Evolutionary conservation across 2,888 invertebrate species (phyloP), one percentile per base, ranked within the genome.

Genomic region (Standfussiana lucernea): DNA sequence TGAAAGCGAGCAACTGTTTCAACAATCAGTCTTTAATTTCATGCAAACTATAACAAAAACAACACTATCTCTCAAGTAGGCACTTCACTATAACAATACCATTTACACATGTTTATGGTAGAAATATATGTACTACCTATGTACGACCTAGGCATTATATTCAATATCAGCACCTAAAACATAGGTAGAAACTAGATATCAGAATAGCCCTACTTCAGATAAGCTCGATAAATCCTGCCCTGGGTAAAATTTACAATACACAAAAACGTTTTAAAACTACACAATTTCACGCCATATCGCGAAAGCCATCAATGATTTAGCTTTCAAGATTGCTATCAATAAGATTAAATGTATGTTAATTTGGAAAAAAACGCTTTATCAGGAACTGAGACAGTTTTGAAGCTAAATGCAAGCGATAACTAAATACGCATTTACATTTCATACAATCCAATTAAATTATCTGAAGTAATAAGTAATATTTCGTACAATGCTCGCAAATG

Each of bases 1-100:
- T 72, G 24, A 86, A 84, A 79, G 24, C 40, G 10, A 37, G 15
- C 64, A 79, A 37, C 35, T 56, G 37, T 82, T 86, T 78, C 66
- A 81, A 76, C 85, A 82, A 86, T 90, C 90, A 90, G 89, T 90
- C 90, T 90, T 90, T 90, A 84, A 86, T 89, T 83, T 72, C 75
- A 85, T 80, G 80, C 81, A 86, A 86, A 83, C 50, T 56, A 69
- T 80, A 67, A 70, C 75, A 80, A 81, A 62, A 72, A 79, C 79
- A 81, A 78, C 79, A 77, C 72, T 78, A 84, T 85, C 76, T 87
- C 73, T 75, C 68, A 67, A 76, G 73, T 80, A 82, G 74, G 50
- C 72, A 80, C 82, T 82, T 71, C 71, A 83, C 3, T 64, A 24
- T 18, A 47, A 75, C 69, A 66, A 47, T 61, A 75, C 32, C 61